phyloP scores from a whole-genome alignment of 2,888 invertebrate genomes.

The Pachymerium ferrugineum region DNA sequence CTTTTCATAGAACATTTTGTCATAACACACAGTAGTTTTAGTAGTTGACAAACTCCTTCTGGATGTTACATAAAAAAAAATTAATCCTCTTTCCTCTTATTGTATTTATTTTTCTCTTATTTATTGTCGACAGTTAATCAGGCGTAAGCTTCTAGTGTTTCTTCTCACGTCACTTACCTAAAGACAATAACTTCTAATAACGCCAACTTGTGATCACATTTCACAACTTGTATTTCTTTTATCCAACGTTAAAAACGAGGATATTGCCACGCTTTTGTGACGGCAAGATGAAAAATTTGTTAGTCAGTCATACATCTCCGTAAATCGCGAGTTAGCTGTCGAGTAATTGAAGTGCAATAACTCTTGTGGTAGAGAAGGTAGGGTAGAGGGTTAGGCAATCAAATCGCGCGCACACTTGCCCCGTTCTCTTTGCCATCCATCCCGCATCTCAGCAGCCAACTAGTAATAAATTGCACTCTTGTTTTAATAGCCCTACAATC shows the following conservation, averaged over 20 bases:
- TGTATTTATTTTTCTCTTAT: no score
- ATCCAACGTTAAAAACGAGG: not conserved
- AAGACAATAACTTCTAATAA: no score
- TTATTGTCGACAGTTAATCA: no score
- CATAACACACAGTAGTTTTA: no score
- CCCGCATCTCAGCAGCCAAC: not conserved
- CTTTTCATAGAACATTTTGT: no score
- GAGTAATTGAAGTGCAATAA: constrained; percentile 18
- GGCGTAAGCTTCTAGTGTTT: no score
- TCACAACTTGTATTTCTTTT: no score
- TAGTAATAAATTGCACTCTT: constrained; percentile 11
- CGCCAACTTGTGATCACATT: no score
- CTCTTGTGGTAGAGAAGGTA: not conserved
- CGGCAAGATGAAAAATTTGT: constrained; percentile 15
- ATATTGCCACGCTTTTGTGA: not conserved
- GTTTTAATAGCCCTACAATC: constrained; percentile 21
- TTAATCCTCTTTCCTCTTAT: no score
- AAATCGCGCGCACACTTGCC: not conserved
- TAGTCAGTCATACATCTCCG: constrained; percentile 9
- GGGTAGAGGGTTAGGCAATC: not conserved
- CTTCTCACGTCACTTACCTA: no score
- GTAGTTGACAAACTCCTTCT: no score
- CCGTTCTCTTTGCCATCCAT: constrained; percentile 10
- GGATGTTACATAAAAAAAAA: no score
- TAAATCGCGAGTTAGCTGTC: not conserved